Conservation (phyloP, 2,797 vertebrate species). For the Pelobates cultripes region DNA sequence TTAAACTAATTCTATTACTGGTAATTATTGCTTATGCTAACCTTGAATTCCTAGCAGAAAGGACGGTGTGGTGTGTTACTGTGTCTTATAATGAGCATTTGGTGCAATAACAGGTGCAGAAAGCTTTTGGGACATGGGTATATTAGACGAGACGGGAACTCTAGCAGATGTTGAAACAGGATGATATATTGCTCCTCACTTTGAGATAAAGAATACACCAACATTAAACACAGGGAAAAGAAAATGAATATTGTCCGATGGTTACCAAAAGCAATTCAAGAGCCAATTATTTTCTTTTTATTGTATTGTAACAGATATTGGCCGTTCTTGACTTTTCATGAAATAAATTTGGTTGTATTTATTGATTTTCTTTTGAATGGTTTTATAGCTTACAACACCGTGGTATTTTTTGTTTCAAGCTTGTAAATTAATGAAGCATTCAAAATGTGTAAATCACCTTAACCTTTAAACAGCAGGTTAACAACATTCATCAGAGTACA, state of each 20-base stretch:
- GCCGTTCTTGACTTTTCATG: not conserved
- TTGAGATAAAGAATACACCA: slow-evolving; percentile 80
- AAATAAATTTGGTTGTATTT: not conserved
- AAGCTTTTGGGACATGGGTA: slow-evolving; percentile 83
- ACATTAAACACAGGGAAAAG: slow-evolving; percentile 71
- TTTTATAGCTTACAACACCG: slow-evolving; percentile 6
- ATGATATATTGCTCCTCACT: slow-evolving; percentile 84
- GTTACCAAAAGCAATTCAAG: slow-evolving; percentile 43
- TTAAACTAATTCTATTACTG: not conserved
- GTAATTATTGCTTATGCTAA: slow-evolving; percentile 74
- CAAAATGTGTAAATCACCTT: slow-evolving; percentile 46
- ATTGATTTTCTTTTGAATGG: not conserved
- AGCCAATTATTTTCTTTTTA: slow-evolving; percentile 22
- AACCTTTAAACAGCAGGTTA: slow-evolving; percentile 46
- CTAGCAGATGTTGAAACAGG: slow-evolving; percentile 85
- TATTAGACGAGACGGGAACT: slow-evolving; percentile 81
- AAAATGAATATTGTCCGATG: slow-evolving; percentile 68
- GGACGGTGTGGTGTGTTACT: slow-evolving; percentile 76
- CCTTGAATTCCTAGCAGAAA: slow-evolving; percentile 76
- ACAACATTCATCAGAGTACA: slow-evolving; percentile 11
- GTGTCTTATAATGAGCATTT: slow-evolving; percentile 78
- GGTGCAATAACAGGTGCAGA: slow-evolving; percentile 79
- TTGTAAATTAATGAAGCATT: slow-evolving; percentile 35
- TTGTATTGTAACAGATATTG: slow-evolving; percentile 4
- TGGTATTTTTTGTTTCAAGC: not conserved